Conservation (phyloP, 2,113 vertebrate genomes). For the Cyanistes caeruleus region DNA sequence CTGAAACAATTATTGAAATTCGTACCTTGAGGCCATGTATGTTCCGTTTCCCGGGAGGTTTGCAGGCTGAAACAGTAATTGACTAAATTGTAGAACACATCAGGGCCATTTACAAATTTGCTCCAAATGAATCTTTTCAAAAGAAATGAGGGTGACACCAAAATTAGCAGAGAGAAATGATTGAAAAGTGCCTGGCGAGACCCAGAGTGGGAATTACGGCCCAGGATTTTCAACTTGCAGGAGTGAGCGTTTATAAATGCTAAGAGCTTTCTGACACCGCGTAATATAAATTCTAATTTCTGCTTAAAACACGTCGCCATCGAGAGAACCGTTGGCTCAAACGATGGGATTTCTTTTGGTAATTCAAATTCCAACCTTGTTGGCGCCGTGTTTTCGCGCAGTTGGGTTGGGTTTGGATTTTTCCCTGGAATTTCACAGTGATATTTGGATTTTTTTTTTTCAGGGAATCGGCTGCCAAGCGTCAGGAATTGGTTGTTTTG, state of each 20-base stretch:
- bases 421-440: background rate
- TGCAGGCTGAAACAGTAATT: slow-evolving; percentile 99
- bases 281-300: slow-evolving; percentile 77
- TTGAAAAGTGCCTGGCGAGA: slow-evolving; percentile 88
- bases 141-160: slow-evolving; percentile 91
- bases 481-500: background rate
- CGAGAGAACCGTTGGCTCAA: slow-evolving; percentile 49
- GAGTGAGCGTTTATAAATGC: slow-evolving; percentile 85
- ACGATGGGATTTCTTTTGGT: slow-evolving; percentile 54
- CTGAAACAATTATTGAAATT: slow-evolving; percentile 99
- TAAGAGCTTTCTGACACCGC: slow-evolving; percentile 74
- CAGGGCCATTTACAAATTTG: slow-evolving; percentile 97
- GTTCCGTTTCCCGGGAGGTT: slow-evolving; percentile 99
- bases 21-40: slow-evolving; percentile 99
- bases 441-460: background rate
- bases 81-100: slow-evolving; percentile 99
- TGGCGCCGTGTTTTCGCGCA: background rate
- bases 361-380: slow-evolving; percentile 52
- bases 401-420: background rate
- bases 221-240: slow-evolving; percentile 85
- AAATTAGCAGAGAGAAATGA: slow-evolving; percentile 89
- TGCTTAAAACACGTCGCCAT: slow-evolving; percentile 70
- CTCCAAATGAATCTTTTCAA: slow-evolving; percentile 93
- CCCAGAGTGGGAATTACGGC: slow-evolving; percentile 87
- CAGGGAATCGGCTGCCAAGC: background rate